A percentile compares a stretch with the other conserved stretches of the same genome.
Evolutionary conservation across 2,113 vertebrate species (phyloP).

Genomic region (Caretta caretta): DNA sequence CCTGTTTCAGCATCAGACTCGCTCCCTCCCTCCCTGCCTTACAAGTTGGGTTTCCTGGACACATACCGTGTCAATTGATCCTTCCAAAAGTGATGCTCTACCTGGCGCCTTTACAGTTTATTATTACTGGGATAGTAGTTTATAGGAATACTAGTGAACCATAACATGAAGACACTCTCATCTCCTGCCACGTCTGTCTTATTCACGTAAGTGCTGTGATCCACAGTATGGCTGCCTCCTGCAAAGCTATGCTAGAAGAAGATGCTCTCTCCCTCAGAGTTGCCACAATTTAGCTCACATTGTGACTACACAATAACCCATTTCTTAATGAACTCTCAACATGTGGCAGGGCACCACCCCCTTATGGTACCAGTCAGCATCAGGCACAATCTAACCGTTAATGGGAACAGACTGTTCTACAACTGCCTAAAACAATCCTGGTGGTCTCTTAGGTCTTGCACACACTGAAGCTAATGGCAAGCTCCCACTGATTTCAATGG

Average conservation of each 20-base stretch:
- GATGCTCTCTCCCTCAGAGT: not conserved
- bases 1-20: not conserved
- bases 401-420: no score
- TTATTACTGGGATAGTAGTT: accelerated
- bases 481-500: not conserved
- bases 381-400: no score
- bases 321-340: not conserved
- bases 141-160: not conserved
- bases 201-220: not conserved
- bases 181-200: not conserved
- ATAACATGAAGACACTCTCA: accelerated
- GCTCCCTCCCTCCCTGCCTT: accelerated
- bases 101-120: no score
- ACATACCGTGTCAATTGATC: not conserved
- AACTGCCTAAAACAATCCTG: not conserved
- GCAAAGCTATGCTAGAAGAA: not conserved
- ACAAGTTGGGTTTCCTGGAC: not conserved
- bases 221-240: not conserved
- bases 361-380: no score
- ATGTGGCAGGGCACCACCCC: no score
- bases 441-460: not conserved
- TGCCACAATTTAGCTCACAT: not conserved
- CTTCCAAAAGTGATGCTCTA: not conserved
- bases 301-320: not conserved
- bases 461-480: not conserved